A percentile compares a stretch with the other conserved stretches of the same genome.
Conservation (phyloP, 2,888 invertebrate species). For the Timandra comae region DNA sequence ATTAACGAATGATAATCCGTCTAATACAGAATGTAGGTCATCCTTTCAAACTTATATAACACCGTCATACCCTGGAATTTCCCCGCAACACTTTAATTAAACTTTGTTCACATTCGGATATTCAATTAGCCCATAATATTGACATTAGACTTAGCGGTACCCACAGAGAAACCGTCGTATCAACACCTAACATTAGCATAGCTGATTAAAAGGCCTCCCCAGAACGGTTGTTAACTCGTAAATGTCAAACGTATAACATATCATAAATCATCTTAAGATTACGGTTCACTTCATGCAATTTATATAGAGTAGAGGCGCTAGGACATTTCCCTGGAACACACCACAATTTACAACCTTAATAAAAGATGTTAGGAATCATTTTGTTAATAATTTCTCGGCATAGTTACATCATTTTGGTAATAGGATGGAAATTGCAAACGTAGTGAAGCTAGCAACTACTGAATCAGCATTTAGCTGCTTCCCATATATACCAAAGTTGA, state of each 20-base stretch:
- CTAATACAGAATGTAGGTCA: slow-evolving; percentile 10
- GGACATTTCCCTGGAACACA: slow-evolving; percentile 27
- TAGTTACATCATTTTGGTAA: slow-evolving; percentile 29
- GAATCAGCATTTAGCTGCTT: slow-evolving; percentile 63
- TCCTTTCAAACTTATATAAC: slow-evolving; percentile 18
- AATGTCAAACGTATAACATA: slow-evolving; percentile 69
- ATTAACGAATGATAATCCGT: slow-evolving; percentile 3
- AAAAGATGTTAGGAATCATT: slow-evolving; percentile 19
- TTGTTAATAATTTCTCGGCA: slow-evolving; percentile 13
- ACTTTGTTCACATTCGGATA: slow-evolving; percentile 56
- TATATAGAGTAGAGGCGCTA: slow-evolving; percentile 32
- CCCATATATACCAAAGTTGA: slow-evolving; percentile 54
- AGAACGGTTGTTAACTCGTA: slow-evolving; percentile 67
- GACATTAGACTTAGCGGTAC: slow-evolving; percentile 56
- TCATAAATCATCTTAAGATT: slow-evolving; percentile 76
- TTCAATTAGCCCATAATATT: slow-evolving; percentile 69
- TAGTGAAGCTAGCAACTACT: slow-evolving; percentile 58
- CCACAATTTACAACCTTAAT: slow-evolving; percentile 26
- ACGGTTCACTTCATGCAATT: slow-evolving; percentile 60
- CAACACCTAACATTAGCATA: slow-evolving; percentile 72
- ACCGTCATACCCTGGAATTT: slow-evolving; percentile 18
- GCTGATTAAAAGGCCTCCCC: slow-evolving; percentile 73
- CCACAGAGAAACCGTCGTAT: slow-evolving; percentile 42
- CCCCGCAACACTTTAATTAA: slow-evolving; percentile 49
- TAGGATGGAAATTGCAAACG: slow-evolving; percentile 46